Percentiles rank a stretch among this genome's conserved stretches.
Evolutionary conservation across 1,140 invertebrate genomes (phyloP).

Genomic region (Homalodisca vitripennis): DNA sequence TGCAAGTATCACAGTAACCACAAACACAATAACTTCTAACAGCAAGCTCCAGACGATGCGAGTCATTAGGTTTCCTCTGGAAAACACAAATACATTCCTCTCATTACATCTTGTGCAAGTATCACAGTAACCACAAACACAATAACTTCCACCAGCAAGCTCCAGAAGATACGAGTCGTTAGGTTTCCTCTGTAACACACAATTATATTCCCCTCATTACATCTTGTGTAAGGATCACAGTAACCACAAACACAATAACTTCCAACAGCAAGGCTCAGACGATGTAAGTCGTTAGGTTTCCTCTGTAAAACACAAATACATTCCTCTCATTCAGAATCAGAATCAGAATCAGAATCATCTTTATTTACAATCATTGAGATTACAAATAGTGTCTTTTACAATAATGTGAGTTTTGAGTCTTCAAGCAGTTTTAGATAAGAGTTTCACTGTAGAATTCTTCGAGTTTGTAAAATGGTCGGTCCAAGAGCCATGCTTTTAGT

Average conservation of each 20-base stretch:
- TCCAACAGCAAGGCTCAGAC: conserved; percentile 87
- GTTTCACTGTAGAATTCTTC: no score
- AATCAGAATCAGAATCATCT: no score
- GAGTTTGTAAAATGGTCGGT: no score
- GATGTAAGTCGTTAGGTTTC: conserved; percentile 84
- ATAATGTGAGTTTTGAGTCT: no score
- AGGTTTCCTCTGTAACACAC: conserved; percentile 70
- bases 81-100: conserved; percentile 75
- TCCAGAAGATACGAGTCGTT: conserved; percentile 84
- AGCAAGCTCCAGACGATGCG: conserved; percentile 88
- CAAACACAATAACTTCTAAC: conserved; percentile 84
- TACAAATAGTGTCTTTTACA: no score
- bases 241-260: conserved; percentile 86
- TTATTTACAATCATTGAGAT: no score
- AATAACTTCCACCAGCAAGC: conserved; percentile 82
- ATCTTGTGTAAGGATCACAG: conserved; percentile 44
- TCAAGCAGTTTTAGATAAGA: no score
- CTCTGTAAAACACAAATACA: conserved; percentile 57
- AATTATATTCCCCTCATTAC: background rate
- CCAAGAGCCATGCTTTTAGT: no score
- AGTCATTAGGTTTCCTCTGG: conserved; percentile 82
- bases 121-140: conserved; percentile 87
- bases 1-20: conserved; percentile 86
- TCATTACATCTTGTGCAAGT: conserved; percentile 87
- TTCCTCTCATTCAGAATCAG: no score